Evolutionary conservation across 2,113 vertebrate genomes (phyloP).

Genomic region (Atlantisia rogersi): DNA sequence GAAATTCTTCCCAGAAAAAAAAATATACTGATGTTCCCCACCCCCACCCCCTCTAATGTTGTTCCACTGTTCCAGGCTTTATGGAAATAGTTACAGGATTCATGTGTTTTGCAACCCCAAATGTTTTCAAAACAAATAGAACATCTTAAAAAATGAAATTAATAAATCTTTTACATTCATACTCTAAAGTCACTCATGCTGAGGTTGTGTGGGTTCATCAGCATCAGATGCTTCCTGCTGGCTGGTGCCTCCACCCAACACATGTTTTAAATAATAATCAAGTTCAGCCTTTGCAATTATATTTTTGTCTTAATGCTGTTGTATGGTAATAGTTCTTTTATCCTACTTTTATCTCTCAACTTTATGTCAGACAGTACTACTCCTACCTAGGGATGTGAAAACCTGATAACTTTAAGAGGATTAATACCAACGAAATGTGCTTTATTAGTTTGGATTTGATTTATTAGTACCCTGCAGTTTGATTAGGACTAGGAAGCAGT

Average conservation of each 20-base stretch:
- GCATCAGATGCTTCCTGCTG: slow-evolving; percentile 62
- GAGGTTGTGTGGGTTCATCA: slow-evolving; percentile 66
- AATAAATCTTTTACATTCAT: slow-evolving; percentile 67
- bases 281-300: slow-evolving; percentile 68
- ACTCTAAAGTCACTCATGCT: slow-evolving; percentile 50
- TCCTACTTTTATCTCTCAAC: slow-evolving; percentile 68
- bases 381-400: slow-evolving; percentile 63
- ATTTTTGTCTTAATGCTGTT: slow-evolving; percentile 69
- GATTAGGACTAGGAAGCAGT: slow-evolving; percentile 66
- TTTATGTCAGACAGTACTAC: slow-evolving; percentile 67
- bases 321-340: slow-evolving; percentile 65
- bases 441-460: slow-evolving; percentile 79
- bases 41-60: slow-evolving; percentile 55
- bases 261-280: slow-evolving; percentile 74
- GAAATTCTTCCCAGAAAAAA: slow-evolving; percentile 78
- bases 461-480: slow-evolving; percentile 76
- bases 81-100: slow-evolving; percentile 75
- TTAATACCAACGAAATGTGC: slow-evolving; percentile 71
- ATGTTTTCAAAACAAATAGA: slow-evolving; percentile 73
- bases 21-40: background rate
- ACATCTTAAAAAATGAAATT: slow-evolving; percentile 70
- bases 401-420: slow-evolving; percentile 77
- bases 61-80: slow-evolving; percentile 63
- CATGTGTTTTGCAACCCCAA: slow-evolving; percentile 68
- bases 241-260: slow-evolving; percentile 66